Base-by-base conservation (phyloP, 2,113 vertebrate genomes). In the Herpailurus yagouaroundi region DNA sequence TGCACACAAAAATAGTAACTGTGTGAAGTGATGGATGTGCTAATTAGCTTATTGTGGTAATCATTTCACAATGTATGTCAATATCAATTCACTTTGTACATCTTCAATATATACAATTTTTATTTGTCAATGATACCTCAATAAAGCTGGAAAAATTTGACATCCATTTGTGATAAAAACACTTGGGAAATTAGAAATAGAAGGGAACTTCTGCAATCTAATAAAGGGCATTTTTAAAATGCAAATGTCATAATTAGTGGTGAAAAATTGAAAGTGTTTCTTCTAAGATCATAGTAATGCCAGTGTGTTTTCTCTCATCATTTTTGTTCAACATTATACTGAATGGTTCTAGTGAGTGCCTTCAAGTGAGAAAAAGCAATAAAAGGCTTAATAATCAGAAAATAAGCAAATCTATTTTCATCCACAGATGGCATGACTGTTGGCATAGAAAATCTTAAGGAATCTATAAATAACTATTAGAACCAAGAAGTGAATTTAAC, bases 141-240 rank as follows among this genome's bases (percentile, higher is more conserved):
- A 7, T 94, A 82, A 93, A 89, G 36, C 79, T 96, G 68, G 60
- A 84, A 93, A 86, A 93, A 45, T 48, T 84, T 95, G 84, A 76
- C 25, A 73, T 38, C 12, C 33, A 66, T 89, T 92, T 85, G 11
- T 89, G 64, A 52, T 88, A 71, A 85, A 90, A 92, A 50, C 13
- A 77, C 19, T 89, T 69, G 89, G 76, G 25, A 93, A 93, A 91
- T 88, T 91, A 69, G 86, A 96, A 94, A 81, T 94, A 55, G 48
- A 94, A 77, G 38, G 29, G 29, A 33, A 79, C 14, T 57, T 74
- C 14, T 57, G 12, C 82, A 89, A 1, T 82, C 84, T 93, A 79
- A 96, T 66, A 64, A 63, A 91, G 64, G 14, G 14, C 27, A 60
- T 76, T 97, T 91, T 69, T 89, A 93, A 85, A 97, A 83, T 55